Evolutionary conservation across 1,140 invertebrate genomes (phyloP), one percentile per base, ranked within the genome.

Genomic region (Leucophenga varia): DNA sequence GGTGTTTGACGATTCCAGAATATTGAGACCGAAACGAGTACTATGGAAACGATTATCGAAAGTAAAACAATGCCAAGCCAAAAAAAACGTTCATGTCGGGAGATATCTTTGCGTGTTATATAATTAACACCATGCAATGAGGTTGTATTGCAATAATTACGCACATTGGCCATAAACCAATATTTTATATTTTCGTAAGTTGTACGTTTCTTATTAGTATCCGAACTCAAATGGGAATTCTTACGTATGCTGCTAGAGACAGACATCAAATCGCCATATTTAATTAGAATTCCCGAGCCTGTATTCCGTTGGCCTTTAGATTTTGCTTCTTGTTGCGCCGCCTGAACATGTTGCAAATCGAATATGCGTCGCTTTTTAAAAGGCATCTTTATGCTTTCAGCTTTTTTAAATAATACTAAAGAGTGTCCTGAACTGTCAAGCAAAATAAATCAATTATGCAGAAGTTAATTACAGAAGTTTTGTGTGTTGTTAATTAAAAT

Each of bases 71-170:
- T 54, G 12, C 70, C 39, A 1, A 72, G 59, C 81, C 81, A 82
- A 38, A 76, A 69, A n/a, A 60, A 49, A 0, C 64, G 55, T 31
- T 74, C 72, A 8, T 52, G 35, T 2, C 49, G 46, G 8, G 69
- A 64, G 4, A 61, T 64, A 14, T 67, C 69, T 45, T 54, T 54
- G 0, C 64, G 54, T 2, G 64, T 70, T 5, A 74, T 69, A 44
- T 74, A 72, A 37, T 57, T 71, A n/a, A 75, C 74, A 8, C 72
- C 72, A 39, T 74, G 72, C 39, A 74, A 47, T 4, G 75, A 76
- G 4, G 78, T 79, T 1, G 76, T 78, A 50, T 69, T 59, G 30
- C 77, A 79, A 56, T 77, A 79, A 30, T 77, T 63, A 1, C 65
- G 54, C 30, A 74, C 35, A 49, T 60, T 74, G 2, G 69, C 64